Evolutionary conservation across 2,113 vertebrate genomes (phyloP).

Genomic region (Hylia prasina): DNA sequence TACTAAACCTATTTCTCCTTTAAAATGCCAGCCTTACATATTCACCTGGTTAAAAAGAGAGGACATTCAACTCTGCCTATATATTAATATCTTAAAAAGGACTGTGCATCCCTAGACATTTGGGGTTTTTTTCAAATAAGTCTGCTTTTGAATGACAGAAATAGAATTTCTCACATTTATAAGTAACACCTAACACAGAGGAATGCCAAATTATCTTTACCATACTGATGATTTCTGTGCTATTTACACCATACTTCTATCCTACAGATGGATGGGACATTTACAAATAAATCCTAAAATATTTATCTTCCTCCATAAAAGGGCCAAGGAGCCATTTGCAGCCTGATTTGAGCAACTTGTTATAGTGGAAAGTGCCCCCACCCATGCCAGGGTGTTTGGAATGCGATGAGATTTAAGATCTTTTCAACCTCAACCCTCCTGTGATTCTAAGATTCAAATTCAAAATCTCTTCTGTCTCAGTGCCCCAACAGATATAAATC

Average conservation of each 20-base stretch:
- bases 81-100: not conserved
- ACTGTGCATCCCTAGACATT: not conserved
- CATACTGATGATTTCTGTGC: not conserved
- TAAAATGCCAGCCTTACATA: not conserved
- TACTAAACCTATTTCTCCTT: not conserved
- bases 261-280: not conserved
- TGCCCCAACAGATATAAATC: not conserved
- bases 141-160: not conserved
- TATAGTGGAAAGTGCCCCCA: not conserved
- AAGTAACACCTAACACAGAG: not conserved
- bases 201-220: not conserved
- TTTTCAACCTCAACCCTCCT: not conserved
- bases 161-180: not conserved
- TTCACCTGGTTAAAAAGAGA: not conserved
- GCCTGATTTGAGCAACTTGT: not conserved
- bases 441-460: not conserved
- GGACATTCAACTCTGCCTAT: not conserved
- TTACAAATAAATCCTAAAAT: not conserved
- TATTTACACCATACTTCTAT: not conserved
- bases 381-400: not conserved
- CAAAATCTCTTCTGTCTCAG: not conserved
- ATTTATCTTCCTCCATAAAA: not conserved
- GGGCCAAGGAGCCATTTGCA: not conserved
- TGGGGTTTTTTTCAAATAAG: not conserved
- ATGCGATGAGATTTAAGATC: not conserved